Evolutionary conservation across 2,888 invertebrate genomes (phyloP).

Genomic region (Agrochola macilenta): DNA sequence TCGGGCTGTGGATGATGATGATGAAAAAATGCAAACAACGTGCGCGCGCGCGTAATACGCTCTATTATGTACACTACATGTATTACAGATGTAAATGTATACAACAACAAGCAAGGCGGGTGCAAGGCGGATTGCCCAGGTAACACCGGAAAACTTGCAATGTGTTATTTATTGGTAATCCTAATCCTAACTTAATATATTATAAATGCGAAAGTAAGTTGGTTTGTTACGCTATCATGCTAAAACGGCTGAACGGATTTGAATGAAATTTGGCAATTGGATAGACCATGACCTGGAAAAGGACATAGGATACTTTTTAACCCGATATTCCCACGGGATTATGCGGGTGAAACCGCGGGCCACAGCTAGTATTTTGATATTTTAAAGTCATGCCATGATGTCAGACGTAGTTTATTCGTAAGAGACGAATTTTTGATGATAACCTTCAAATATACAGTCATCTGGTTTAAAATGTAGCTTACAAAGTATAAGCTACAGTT

Average conservation of each 20-base stretch:
- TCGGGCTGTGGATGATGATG: no score
- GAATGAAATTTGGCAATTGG: no score
- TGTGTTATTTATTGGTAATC: not conserved
- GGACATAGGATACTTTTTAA: no score
- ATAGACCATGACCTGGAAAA: no score
- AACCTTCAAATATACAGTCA: not conserved
- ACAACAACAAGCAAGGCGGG: not conserved
- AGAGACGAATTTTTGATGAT: not conserved
- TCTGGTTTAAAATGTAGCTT: conserved; percentile 4
- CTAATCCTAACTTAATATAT: no score
- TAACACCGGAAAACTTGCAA: not conserved
- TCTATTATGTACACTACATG: not conserved
- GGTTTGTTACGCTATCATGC: no score
- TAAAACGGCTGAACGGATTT: no score
- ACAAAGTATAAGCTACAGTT: conserved; percentile 22
- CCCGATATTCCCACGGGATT: no score
- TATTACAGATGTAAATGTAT: not conserved
- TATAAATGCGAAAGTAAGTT: no score
- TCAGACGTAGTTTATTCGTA: not conserved
- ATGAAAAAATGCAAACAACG: not conserved
- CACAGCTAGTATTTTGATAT: no score
- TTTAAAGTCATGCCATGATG: not conserved
- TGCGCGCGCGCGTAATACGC: no score
- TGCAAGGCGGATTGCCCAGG: not conserved
- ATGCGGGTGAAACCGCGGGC: no score